Evolutionary conservation across 2,113 vertebrate genomes (phyloP).

Genomic region (Columba janthina): DNA sequence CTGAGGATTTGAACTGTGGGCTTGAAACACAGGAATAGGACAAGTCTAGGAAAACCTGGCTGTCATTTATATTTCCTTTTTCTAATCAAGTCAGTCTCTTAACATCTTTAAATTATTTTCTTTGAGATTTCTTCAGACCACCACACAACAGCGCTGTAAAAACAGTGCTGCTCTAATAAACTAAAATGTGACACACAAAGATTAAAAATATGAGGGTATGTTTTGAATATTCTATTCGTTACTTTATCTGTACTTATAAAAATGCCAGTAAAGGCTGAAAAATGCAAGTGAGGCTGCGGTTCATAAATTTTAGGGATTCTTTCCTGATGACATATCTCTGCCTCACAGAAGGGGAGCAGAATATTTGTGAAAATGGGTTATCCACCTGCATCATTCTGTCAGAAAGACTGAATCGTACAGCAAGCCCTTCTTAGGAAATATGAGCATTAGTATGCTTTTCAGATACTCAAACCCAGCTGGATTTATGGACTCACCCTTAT

Average conservation of each 20-base stretch:
- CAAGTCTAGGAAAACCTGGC: background rate
- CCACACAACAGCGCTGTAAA: background rate
- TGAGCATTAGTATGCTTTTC: background rate
- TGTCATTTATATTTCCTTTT: background rate
- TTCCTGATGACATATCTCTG: background rate
- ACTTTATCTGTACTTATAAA: background rate
- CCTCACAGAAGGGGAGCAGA: background rate
- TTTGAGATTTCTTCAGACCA: background rate
- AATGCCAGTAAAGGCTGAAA: background rate
- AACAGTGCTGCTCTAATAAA: background rate
- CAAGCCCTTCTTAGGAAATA: background rate
- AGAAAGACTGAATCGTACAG: background rate
- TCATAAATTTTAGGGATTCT: background rate
- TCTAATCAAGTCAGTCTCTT: background rate
- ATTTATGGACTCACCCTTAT: background rate
- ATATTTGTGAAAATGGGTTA: slow-evolving; percentile 2
- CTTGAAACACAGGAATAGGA: background rate
- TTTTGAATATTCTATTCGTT: background rate
- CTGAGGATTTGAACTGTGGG: background rate
- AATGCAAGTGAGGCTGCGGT: background rate
- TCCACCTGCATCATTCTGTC: background rate
- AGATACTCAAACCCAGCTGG: background rate
- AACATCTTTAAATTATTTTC: background rate
- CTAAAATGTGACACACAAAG: background rate
- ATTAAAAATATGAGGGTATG: background rate